Evolutionary conservation across 2,797 vertebrate species (phyloP).

Genomic region (Muraenolepis orangiensis): DNA sequence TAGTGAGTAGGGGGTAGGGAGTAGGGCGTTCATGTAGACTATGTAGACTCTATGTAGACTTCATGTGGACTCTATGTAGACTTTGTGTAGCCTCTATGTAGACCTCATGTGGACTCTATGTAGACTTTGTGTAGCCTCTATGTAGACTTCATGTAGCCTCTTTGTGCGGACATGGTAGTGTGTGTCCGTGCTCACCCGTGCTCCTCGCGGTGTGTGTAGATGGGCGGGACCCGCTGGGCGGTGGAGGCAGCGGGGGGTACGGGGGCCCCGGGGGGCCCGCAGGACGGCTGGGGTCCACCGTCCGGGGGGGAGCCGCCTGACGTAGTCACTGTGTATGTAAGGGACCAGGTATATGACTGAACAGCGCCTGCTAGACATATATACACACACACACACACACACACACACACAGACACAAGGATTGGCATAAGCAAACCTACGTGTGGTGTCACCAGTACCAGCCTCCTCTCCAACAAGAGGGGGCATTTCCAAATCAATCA

Average conservation of each 20-base stretch:
- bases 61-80: no score
- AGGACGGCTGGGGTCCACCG: constrained; percentile 86
- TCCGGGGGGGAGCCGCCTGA: constrained; percentile 88
- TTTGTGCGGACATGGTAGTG: neutral
- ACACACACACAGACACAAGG: constrained; percentile 49
- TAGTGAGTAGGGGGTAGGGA: no score
- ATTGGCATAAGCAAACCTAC: constrained; percentile 49
- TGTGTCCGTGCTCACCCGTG: constrained; percentile 80
- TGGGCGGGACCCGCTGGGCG: constrained; percentile 84
- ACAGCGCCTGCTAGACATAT: constrained; percentile 87
- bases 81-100: no score
- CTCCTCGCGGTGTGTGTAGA: constrained; percentile 94
- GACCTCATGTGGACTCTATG: neutral
- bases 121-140: neutral
- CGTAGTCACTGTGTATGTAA: constrained; percentile 98
- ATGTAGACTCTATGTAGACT: no score
- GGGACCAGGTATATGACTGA: constrained; percentile 99
- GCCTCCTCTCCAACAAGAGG: neutral
- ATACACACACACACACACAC: constrained; percentile 66
- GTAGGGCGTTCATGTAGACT: no score
- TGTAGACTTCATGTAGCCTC: neutral
- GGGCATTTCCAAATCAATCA: constrained; percentile 1
- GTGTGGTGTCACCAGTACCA: constrained; percentile 27
- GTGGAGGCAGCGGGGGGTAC: constrained; percentile 82
- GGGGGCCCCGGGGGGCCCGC: constrained; percentile 87